phyloP scores from a whole-genome alignment of 1,140 invertebrate genomes.

The Anoplophora glabripennis region DNA sequence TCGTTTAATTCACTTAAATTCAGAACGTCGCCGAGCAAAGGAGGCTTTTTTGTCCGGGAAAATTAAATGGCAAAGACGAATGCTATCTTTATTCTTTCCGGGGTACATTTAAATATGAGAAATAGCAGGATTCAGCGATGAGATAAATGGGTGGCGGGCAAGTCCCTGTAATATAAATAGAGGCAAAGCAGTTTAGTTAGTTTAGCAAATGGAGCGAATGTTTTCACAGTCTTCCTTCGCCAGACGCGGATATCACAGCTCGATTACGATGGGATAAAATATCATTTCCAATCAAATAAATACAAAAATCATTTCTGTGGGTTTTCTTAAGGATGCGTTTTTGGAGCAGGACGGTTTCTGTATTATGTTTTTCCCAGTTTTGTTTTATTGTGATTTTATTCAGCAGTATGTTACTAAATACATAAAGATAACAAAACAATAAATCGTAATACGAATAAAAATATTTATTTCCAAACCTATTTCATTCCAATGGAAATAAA shows the following conservation, averaged over 20 bases:
- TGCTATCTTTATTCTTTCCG: conserved; percentile 9
- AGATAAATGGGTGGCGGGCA: conserved; percentile 17
- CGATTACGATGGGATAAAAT: conserved; percentile 30
- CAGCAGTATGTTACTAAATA: too few species aligned
- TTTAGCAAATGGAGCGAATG: conserved; percentile 51
- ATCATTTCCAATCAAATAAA: conserved; percentile 15
- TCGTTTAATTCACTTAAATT: too few species aligned
- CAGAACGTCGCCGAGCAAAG: too few species aligned
- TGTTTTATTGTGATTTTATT: too few species aligned
- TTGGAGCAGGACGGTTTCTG: too few species aligned
- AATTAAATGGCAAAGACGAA: conserved; percentile 13
- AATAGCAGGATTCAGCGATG: conserved; percentile 17
- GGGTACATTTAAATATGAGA: conserved; percentile 40
- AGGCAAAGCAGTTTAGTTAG: conserved; percentile 51
- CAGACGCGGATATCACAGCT: conserved; percentile 27
- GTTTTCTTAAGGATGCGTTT: too few species aligned
- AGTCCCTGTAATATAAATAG: conserved; percentile 48
- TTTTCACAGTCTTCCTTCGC: conserved; percentile 44
- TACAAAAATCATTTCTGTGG: conserved; percentile 23
- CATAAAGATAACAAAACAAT: too few species aligned
- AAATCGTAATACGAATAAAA: too few species aligned
- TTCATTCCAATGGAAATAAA: too few species aligned
- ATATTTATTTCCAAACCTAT: too few species aligned
- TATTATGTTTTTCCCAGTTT: too few species aligned
- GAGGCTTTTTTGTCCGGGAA: conserved; percentile 17